These are phyloP conservation scores for Elephas maximus DNA, from an alignment of 2,113 vertebrate species.

Conservation along the genomic window DNA sequence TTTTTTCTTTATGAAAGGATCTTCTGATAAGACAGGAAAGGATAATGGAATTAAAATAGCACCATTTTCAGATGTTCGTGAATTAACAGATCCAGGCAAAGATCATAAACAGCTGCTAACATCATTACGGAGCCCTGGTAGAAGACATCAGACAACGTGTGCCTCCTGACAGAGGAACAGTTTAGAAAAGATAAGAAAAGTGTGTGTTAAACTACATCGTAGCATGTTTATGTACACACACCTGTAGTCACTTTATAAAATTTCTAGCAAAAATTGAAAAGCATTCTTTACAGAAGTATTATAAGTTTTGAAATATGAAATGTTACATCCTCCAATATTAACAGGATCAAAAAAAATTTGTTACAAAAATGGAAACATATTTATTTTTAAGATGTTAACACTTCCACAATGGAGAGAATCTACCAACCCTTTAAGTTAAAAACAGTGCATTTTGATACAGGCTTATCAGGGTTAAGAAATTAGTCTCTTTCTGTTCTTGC, in stretches of 20 bases:
- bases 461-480: background rate
- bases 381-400: background rate
- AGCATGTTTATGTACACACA: rapidly evolving
- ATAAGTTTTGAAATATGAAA: background rate
- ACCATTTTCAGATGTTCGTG: background rate
- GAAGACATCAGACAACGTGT: background rate
- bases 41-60: background rate
- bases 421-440: background rate
- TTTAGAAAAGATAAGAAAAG: background rate
- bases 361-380: background rate
- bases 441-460: background rate
- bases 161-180: background rate
- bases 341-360: background rate
- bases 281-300: background rate
- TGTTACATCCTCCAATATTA: background rate
- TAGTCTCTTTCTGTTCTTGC: background rate
- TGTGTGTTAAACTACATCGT: background rate
- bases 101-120: background rate
- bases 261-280: background rate
- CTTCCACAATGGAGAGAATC: background rate
- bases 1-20: background rate
- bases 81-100: background rate
- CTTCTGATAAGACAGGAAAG: background rate
- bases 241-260: background rate
- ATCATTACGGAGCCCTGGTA: background rate